Conservation (phyloP, 2,113 vertebrate genomes). For the Neodon shergylaensis region DNA sequence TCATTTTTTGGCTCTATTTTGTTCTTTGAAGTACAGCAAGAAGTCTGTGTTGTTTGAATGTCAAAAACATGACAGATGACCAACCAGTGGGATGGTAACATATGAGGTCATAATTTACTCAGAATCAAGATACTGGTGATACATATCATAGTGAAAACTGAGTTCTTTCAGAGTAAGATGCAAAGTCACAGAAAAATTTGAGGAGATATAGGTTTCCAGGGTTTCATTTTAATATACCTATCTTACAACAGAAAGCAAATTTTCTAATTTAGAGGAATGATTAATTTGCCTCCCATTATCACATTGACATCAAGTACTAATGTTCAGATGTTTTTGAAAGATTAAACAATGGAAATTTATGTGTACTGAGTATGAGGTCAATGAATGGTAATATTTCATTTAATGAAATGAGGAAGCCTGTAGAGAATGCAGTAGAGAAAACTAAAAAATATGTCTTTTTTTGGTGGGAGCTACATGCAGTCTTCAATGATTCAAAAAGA, state of each 20-base stretch:
- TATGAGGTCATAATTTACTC: not conserved
- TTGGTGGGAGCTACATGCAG: not conserved
- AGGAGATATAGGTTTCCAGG: not conserved
- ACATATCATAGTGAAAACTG: not conserved
- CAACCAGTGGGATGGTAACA: too few species aligned
- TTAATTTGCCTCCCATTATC: not conserved
- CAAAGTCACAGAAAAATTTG: not conserved
- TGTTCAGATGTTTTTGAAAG: not conserved
- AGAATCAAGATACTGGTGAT: not conserved
- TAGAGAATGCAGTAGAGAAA: not conserved
- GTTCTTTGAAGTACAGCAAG: not conserved
- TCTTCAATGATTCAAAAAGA: not conserved
- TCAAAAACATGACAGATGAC: not conserved
- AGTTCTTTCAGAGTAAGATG: not conserved
- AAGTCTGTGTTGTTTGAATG: not conserved
- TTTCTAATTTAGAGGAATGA: not conserved
- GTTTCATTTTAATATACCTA: not conserved
- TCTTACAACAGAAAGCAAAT: not conserved
- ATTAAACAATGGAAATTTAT: not conserved
- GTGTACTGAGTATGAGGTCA: not conserved
- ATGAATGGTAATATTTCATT: not conserved
- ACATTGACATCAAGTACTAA: not conserved
- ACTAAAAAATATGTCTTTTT: not conserved
- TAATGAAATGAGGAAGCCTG: not conserved
- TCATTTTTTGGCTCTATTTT: not conserved